Conservation (phyloP, 2,888 invertebrate species). For the Cylindroiulus punctatus region DNA sequence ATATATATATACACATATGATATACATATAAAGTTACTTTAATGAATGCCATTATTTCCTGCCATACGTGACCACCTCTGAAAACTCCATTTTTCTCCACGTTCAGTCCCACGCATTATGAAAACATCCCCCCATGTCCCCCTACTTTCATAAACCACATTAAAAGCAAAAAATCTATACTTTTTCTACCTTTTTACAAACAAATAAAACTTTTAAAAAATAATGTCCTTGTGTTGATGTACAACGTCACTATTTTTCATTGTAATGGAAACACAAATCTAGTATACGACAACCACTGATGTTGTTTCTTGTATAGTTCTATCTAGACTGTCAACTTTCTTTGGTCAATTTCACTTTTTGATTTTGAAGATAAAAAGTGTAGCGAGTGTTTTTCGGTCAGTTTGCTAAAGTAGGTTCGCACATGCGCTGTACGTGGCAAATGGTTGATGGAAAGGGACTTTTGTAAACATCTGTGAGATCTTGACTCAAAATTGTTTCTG, state of each 20-base stretch:
- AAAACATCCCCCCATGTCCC: conserved; percentile 25
- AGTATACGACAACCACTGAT: conserved; percentile 51
- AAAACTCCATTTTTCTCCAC: conserved; percentile 45
- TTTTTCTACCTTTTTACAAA: conserved; percentile 53
- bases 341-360: conserved; percentile 40
- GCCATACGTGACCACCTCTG: conserved; percentile 47
- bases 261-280: conserved; percentile 47
- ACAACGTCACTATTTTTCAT: conserved; percentile 40
- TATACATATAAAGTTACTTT: conserved; percentile 45
- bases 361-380: conserved; percentile 4
- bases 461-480: conserved; percentile 52
- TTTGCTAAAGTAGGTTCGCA: conserved; percentile 13
- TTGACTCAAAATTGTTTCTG: conserved; percentile 15
- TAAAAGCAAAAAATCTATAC: conserved; percentile 47
- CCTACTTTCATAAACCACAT: conserved; percentile 47
- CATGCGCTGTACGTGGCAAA: not conserved
- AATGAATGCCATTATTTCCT: conserved; percentile 52
- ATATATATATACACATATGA: conserved; percentile 24
- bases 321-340: conserved; percentile 46
- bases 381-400: not conserved
- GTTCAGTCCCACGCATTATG: conserved; percentile 6
- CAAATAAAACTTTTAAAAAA: conserved; percentile 42
- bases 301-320: conserved; percentile 46
- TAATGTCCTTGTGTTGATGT: conserved; percentile 48
- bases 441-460: conserved; percentile 36